Evolutionary conservation across 2,113 vertebrate genomes (phyloP).

Genomic region (Columba janthina): DNA sequence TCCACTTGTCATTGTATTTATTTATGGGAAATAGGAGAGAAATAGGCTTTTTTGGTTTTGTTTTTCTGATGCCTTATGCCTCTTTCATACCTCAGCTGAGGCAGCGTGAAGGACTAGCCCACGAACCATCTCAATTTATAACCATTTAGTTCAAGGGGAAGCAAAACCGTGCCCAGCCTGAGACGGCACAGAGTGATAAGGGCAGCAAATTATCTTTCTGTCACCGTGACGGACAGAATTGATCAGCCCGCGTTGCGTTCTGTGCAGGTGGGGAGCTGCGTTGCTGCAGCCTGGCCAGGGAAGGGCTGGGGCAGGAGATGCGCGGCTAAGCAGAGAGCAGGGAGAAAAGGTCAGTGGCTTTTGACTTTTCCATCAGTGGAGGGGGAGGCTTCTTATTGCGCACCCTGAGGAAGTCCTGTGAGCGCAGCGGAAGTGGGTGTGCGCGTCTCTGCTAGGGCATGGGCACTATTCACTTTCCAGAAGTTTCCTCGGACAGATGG

Average conservation of each 20-base stretch:
- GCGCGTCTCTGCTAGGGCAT: background rate
- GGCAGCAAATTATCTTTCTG: slow-evolving; percentile 31
- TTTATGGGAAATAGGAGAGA: background rate
- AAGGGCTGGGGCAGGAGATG: background rate
- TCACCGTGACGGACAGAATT: background rate
- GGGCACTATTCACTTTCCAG: background rate
- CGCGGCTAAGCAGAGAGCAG: background rate
- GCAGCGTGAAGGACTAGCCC: background rate
- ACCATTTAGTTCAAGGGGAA: slow-evolving; percentile 15
- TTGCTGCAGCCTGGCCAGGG: background rate
- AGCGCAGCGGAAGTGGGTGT: background rate
- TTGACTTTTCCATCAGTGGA: background rate
- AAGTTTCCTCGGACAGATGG: background rate
- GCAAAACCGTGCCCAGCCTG: background rate
- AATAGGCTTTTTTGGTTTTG: background rate
- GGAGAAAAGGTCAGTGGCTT: background rate
- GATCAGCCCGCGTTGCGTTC: background rate
- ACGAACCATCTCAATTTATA: background rate
- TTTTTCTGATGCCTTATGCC: background rate
- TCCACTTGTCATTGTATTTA: background rate
- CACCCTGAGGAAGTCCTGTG: background rate
- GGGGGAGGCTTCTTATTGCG: background rate
- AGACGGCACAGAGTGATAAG: slow-evolving; percentile 12
- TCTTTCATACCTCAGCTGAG: background rate
- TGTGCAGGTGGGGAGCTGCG: background rate